These are phyloP conservation scores for Nomada goodeniana DNA, from an alignment of 2,888 invertebrate genomes.

Conservation along the genomic window DNA sequence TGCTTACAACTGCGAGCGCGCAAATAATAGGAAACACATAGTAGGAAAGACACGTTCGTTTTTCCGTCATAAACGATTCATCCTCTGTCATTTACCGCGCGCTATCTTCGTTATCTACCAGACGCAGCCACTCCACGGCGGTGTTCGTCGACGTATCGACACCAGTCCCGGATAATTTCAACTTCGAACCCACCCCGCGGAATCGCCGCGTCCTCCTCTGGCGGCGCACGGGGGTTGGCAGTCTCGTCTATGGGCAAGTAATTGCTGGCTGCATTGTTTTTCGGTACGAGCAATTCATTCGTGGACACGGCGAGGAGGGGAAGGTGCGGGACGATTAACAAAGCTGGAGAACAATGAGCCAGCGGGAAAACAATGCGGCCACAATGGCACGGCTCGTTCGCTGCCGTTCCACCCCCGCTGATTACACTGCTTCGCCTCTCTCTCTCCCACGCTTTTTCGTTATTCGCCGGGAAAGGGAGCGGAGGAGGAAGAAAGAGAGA, in stretches of 20 bases:
- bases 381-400: slow-evolving; percentile 75
- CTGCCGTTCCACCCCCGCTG: slow-evolving; percentile 74
- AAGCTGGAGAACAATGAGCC: slow-evolving; percentile 80
- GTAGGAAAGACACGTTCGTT: no score
- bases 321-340: slow-evolving; percentile 75
- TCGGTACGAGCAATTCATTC: slow-evolving; percentile 55
- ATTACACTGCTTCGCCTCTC: slow-evolving; percentile 72
- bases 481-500: background rate
- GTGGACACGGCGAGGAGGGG: slow-evolving; percentile 29
- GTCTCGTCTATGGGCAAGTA: slow-evolving; percentile 70
- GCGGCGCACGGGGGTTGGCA: background rate
- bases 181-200: background rate
- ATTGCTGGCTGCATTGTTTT: slow-evolving; percentile 78
- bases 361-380: slow-evolving; percentile 73
- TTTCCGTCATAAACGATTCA: no score
- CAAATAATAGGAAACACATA: no score
- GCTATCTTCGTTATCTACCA: background rate
- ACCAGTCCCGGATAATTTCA: slow-evolving; percentile 21
- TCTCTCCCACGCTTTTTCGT: background rate
- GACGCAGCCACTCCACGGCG: background rate
- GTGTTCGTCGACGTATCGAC: slow-evolving; percentile 9
- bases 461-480: background rate
- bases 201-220: slow-evolving; percentile 27
- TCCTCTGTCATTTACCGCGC: no score
- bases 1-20: no score